Percentiles rank a stretch among this genome's conserved stretches.
phyloP scores from a whole-genome alignment of 2,888 invertebrate species.

The Subacronicta megacephala region DNA sequence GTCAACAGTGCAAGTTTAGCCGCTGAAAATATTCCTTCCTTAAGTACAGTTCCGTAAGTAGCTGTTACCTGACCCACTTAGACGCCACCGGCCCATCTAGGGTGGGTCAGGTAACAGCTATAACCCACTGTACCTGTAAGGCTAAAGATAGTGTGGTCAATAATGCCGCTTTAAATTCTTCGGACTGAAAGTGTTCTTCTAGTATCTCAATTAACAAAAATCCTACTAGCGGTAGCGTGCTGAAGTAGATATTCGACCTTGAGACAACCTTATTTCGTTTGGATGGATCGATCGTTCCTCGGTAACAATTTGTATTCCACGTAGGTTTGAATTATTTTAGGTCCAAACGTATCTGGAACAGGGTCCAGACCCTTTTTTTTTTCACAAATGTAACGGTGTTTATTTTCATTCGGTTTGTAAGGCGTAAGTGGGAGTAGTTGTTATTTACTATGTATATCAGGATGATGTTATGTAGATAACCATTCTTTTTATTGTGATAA shows the following conservation, averaged over 20 bases:
- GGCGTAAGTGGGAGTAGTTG: too few relatives aligned
- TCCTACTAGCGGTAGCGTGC: constrained; percentile 10
- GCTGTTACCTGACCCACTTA: too few relatives aligned
- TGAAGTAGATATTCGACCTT: constrained; percentile 47
- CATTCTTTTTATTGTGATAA: too few relatives aligned
- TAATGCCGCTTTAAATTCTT: constrained; percentile 13
- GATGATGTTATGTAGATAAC: neutral
- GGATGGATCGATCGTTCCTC: constrained; percentile 46
- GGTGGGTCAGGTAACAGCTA: too few relatives aligned
- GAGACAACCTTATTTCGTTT: constrained; percentile 54
- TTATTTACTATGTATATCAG: too few relatives aligned
- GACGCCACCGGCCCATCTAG: too few relatives aligned
- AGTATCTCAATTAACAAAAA: too few relatives aligned
- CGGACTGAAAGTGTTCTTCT: neutral
- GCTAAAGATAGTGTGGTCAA: neutral
- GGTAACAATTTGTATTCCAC: constrained; percentile 50
- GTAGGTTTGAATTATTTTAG: constrained; percentile 32
- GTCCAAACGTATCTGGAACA: constrained; percentile 16
- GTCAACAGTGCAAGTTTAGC: neutral
- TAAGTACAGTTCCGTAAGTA: too few relatives aligned
- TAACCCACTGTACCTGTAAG: too few relatives aligned
- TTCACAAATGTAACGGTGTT: too few relatives aligned
- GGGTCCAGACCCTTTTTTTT: constrained; percentile 3
- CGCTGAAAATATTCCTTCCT: neutral
- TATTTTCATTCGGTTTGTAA: too few relatives aligned